Evolutionary conservation across 2,888 invertebrate genomes (phyloP), one percentile per base, ranked within the genome.

Genomic region (Dolichopus griseipennis): DNA sequence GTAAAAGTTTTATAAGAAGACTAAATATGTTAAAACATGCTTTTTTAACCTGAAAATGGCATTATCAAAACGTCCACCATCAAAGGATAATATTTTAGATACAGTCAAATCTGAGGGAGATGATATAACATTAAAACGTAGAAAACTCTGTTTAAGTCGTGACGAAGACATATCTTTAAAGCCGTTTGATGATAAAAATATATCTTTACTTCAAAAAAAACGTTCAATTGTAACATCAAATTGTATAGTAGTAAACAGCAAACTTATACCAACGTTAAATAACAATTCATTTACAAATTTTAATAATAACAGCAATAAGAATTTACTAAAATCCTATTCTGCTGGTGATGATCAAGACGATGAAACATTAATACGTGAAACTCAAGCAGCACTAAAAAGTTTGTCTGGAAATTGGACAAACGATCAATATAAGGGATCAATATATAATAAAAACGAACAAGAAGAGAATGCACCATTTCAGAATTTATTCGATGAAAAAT

Each of bases 331-430:
- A 72, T 62, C 71, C 27, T 68, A 68, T 68, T 69, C 82, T 37
- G 82, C 82, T 67, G 82, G 82, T 37, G 82, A 83, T 67, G 82
- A 82, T 63, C 88, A 89, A 74, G 91, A 92, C 74, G 91, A 93
- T 76, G 94, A 94, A 78, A 90, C 89, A 0, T 84, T 93, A 68
- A 92, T 95, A 71, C 85, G 92, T 66, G 94, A 95, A 79, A 93
- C 95, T 3, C 93, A 94, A 78, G 92, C 92, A 1, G 93, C 93
- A 0, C 80, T 95, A 41, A 91, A 92, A 78, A 91, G 91, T 73
- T 82, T 95, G n/a, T 92, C 93, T 0, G 92, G 92, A 20, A 92
- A 90, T 78, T 93, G 93, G 90, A 88, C 89, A 8, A 89, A 88
- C 62, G 87, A 88, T 34, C 90, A 90, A 18, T 85, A 86, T 8